These are phyloP conservation scores for Xiphorhynchus elegans DNA, from an alignment of 2,113 vertebrate genomes.

Conservation along the genomic window DNA sequence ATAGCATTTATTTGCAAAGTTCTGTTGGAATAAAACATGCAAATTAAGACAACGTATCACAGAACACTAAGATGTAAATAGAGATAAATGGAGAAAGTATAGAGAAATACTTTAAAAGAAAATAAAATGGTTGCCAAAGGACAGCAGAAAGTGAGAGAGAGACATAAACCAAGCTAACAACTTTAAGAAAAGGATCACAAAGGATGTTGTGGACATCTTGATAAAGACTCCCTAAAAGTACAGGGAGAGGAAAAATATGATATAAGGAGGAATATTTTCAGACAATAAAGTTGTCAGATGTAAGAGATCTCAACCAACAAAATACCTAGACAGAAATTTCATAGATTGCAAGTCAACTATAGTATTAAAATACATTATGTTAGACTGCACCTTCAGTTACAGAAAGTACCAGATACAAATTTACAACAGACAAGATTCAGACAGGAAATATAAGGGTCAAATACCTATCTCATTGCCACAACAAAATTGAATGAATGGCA, in stretches of 20 bases:
- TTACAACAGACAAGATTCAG: background rate
- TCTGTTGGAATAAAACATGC: background rate
- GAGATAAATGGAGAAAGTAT: background rate
- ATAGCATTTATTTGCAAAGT: background rate
- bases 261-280: background rate
- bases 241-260: background rate
- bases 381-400: background rate
- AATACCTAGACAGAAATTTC: background rate
- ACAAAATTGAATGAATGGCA: background rate
- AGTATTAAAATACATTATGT: background rate
- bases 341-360: rapidly evolving
- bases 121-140: background rate
- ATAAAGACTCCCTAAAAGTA: background rate
- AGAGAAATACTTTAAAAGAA: background rate
- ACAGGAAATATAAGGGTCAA: background rate
- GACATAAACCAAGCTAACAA: background rate
- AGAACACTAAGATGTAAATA: background rate
- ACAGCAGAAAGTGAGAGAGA: background rate
- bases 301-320: background rate
- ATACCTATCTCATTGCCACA: background rate
- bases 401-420: background rate
- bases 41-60: background rate
- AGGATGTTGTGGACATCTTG: background rate
- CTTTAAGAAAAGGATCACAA: background rate
- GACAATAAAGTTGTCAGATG: background rate